Evolutionary conservation across 2,888 invertebrate genomes (phyloP), one percentile per base, ranked within the genome.

Genomic region (Cantharis lateralis): DNA sequence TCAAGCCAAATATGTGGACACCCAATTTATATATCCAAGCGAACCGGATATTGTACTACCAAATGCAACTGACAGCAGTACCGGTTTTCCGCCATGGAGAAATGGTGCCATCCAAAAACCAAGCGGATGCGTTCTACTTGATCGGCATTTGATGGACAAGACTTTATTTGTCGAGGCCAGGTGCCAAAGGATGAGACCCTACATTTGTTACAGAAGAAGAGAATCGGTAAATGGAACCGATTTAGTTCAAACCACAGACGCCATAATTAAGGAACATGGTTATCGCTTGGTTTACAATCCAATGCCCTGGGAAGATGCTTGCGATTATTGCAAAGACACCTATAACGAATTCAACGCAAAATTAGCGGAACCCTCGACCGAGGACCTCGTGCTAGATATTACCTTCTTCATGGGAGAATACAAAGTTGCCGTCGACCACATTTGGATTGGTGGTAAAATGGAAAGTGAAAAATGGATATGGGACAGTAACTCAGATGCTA

Each of bases 1-100:
- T 0, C 90, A 90, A 0, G 90, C 90, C 89, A 63, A 13, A 68
- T 15, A 26, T 48, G 9, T n/a, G 48, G 7, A n/a, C 2, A 7
- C 7, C 7, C 48, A 48, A 7, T 48, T 48, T 9, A 1, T 7
- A n/a, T 48, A 48, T n/a, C 9, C n/a, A 3, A 5, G 1, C 7
- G 48, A 48, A n/a, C 7, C 1, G 16, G 10, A 24, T 10, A 2
- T 69, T 3, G 1, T 10, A 13, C 15, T 69, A 11, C 1, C n/a
- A 26, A 69, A 69, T 16, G 0, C 15, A 11, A 32, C 69, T 1
- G 15, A 69, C 7, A 1, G 1, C 4, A 5, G 0, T n/a, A 10
- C 24, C 9, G 3, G 15, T 0, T 69, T 20, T 32, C 69, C 69
- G 13, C 69, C 69, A 10, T 69, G 69, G 69, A 69, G 69, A 16